These are phyloP conservation scores for Vombatus ursinus DNA, from an alignment of 2,113 vertebrate species.

Conservation along the genomic window DNA sequence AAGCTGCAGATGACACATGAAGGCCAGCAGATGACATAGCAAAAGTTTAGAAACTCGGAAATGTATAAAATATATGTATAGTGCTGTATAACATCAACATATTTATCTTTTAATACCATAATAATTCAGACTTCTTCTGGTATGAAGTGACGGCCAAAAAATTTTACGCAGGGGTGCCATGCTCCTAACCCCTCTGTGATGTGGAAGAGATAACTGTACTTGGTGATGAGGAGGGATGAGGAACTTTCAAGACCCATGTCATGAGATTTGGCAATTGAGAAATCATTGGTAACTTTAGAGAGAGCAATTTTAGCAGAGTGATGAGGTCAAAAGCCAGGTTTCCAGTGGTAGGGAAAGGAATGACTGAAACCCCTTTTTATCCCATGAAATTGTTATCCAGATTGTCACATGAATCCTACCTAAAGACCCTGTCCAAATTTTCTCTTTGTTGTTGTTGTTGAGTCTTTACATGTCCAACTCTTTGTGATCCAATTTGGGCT, in stretches of 20 bases:
- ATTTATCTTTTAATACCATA: too few species aligned
- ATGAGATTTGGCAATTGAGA: neutral
- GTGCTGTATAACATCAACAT: too few species aligned
- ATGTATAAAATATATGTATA: too few species aligned
- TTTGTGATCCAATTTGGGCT: too few species aligned
- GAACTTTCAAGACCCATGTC: neutral
- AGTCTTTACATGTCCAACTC: neutral
- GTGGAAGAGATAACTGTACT: neutral
- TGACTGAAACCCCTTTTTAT: neutral
- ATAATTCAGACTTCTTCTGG: too few species aligned
- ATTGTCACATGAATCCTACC: neutral
- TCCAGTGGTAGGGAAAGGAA: neutral
- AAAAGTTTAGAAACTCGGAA: too few species aligned
- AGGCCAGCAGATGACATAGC: too few species aligned
- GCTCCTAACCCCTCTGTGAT: too few species aligned
- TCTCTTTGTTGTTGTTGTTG: neutral
- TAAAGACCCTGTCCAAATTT: neutral
- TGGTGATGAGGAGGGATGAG: neutral
- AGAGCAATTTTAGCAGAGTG: neutral
- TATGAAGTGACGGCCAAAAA: too few species aligned
- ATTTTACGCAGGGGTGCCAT: too few species aligned
- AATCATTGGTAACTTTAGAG: neutral
- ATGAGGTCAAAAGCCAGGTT: neutral
- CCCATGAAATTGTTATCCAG: neutral
- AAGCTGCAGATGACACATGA: too few species aligned